These are phyloP conservation scores for Leptinotarsa peninsularis DNA, from an alignment of 2,888 invertebrate species.

Conservation along the genomic window DNA sequence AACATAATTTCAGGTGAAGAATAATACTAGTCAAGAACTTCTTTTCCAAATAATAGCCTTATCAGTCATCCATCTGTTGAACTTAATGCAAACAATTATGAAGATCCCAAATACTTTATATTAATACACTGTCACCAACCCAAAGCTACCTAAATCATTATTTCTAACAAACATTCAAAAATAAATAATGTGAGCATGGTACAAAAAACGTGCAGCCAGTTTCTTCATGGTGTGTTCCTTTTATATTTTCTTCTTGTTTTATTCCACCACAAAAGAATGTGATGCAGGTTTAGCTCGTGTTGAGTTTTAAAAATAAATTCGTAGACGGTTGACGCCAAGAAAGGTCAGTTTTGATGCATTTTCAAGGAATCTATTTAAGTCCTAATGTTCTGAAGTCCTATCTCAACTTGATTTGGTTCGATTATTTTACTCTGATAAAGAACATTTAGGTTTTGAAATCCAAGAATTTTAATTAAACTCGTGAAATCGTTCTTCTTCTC, in stretches of 20 bases:
- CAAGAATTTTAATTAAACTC: no score
- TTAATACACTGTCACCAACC: neutral
- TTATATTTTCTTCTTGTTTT: conserved; percentile 13
- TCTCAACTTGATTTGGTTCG: no score
- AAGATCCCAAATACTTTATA: no score
- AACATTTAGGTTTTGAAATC: no score
- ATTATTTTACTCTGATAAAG: no score
- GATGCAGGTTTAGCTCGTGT: conserved; percentile 7
- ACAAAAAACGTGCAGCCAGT: conserved; percentile 22
- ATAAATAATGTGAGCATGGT: neutral
- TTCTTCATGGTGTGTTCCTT: conserved; percentile 5
- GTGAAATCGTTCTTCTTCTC: no score
- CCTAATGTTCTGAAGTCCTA: neutral
- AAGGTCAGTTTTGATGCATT: conserved; percentile 17
- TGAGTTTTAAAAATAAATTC: conserved; percentile 18
- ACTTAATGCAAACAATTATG: no score
- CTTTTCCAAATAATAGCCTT: no score
- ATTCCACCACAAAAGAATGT: conserved; percentile 14
- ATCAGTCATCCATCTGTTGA: no score
- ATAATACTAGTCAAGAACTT: no score
- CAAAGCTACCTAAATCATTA: neutral
- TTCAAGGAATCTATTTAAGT: neutral
- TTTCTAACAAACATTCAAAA: neutral
- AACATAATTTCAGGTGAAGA: no score
- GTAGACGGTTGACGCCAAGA: conserved; percentile 17